Base-by-base conservation (phyloP, 2,888 invertebrate genomes). In the Nomada hirtipes region DNA sequence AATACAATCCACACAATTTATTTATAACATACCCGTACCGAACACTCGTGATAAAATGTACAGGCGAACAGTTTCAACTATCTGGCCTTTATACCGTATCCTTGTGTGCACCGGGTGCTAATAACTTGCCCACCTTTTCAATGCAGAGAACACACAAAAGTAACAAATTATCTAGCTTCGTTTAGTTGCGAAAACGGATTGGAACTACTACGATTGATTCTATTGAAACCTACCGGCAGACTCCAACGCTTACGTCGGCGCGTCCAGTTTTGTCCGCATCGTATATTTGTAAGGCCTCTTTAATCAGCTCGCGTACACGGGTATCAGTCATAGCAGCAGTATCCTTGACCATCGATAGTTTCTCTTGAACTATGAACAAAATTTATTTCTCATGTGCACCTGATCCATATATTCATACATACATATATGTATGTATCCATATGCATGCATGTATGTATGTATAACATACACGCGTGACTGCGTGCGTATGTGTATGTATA, bases 211-310 rank as follows among this genome's bases (percentile, higher is more conserved):
- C 13, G 23, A 60, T 36, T 13, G 10, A 29, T 47, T 10, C 26
- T 7, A 44, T n/a, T 23, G 0, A 26, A 60, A 47, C 47, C 50
- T 73, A 96, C 98, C 98, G 89, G 98, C 97, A 61, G 98, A 97
- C 94, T 99, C 99, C 92, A 99, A 94, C 7, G 99, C 99, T 94
- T 97, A 99, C n/a, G 94, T 99, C 99, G 1, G 98, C 97, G 84
- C 97, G 94, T 1, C 98, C 99, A 0, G 98, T 99, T 94, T 98
- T 98, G 93, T 99, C 99, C 0, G 99, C 98, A 93, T 99, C 98
- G 91, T 98, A 99, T 2, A 97, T 94, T 23, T 95, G 95, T 84
- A 97, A 91, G 89, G 96, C 96, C 0, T 95, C 95, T 36, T 95
- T 95, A 0, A 97, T n/a, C n/a, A n/a, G n/a, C n/a, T 94, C 94